Conservation (phyloP, 2,113 vertebrate genomes). For the Pan troglodytes region DNA sequence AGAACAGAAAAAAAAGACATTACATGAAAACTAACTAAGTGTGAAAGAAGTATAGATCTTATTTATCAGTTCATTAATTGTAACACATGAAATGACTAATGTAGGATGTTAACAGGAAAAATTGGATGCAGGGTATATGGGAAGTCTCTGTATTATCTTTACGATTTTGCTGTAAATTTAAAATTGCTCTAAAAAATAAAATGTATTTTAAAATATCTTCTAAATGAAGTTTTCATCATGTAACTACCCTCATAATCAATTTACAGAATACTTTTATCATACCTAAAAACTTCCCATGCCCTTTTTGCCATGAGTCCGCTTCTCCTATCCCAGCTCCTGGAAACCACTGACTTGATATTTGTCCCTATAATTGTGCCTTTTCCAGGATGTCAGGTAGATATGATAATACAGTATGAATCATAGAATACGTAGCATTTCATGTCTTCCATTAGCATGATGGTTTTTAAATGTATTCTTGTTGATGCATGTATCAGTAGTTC, state of each 20-base stretch:
- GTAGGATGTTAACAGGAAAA: background rate
- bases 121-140: background rate
- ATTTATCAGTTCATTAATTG: background rate
- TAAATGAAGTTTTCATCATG: background rate
- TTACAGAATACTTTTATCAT: background rate
- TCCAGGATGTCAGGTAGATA: background rate
- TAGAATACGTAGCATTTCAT: background rate
- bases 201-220: background rate
- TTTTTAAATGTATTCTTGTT: background rate
- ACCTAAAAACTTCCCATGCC: no score
- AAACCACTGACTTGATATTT: background rate
- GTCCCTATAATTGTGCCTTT: background rate
- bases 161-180: background rate
- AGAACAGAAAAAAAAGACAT: background rate
- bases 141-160: no score
- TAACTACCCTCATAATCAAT: background rate
- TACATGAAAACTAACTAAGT: background rate
- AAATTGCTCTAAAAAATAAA: background rate
- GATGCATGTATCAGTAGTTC: accelerated
- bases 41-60: background rate
- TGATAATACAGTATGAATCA: background rate
- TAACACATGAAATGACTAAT: background rate
- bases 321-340: background rate
- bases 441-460: background rate
- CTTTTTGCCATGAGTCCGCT: background rate